Conservation (phyloP, 2,113 vertebrate genomes). For the Eurypyga helias region DNA sequence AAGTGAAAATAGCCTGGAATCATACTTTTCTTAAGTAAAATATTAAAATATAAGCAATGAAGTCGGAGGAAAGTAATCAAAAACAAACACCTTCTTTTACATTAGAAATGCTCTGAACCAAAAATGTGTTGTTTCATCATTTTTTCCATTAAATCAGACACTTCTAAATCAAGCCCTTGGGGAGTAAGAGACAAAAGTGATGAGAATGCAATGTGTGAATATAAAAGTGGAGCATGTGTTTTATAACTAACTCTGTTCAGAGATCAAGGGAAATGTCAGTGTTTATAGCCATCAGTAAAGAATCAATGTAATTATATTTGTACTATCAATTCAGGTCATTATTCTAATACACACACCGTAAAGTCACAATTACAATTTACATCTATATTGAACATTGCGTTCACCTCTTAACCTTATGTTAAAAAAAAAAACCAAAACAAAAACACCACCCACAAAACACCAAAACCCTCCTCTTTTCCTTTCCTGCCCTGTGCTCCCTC, state of each 20-base stretch:
- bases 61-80: conserved; percentile 61
- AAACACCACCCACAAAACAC: too few species aligned
- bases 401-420: not conserved
- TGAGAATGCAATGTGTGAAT: conserved; percentile 71
- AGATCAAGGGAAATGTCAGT: conserved; percentile 84
- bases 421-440: not conserved
- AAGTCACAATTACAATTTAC: conserved; percentile 40
- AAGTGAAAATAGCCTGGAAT: conserved; percentile 42
- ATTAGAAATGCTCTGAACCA: conserved; percentile 61
- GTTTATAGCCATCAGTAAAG: conserved; percentile 79
- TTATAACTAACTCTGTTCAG: conserved; percentile 70
- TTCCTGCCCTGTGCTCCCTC: not conserved
- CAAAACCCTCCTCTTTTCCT: not conserved
- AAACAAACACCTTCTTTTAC: conserved; percentile 70
- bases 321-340: conserved; percentile 77
- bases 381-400: not conserved
- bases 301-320: conserved; percentile 82
- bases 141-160: conserved; percentile 88
- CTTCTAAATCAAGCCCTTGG: conserved; percentile 84
- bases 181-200: conserved; percentile 78
- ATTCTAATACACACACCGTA: conserved; percentile 66
- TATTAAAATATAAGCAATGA: conserved; percentile 60
- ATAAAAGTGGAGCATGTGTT: conserved; percentile 73
- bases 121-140: conserved; percentile 84
- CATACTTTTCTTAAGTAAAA: conserved; percentile 69